phyloP scores from a whole-genome alignment of 2,888 invertebrate genomes.

The Morpho deidamia region DNA sequence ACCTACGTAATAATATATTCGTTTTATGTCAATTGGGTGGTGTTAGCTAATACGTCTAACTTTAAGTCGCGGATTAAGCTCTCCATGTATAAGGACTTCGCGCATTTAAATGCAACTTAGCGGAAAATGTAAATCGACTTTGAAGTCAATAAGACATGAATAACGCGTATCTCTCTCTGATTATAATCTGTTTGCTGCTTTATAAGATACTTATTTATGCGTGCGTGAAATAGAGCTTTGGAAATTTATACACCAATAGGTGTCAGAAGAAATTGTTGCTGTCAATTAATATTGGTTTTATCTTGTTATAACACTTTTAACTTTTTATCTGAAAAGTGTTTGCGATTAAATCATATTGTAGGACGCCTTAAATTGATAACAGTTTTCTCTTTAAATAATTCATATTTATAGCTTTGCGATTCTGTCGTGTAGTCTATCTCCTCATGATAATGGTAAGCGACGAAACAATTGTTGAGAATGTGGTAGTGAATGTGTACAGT shows the following conservation, averaged over 20 bases:
- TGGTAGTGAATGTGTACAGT: too few species aligned
- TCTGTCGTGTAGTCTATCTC: too few species aligned
- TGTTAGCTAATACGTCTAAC: too few species aligned
- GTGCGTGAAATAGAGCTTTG: slow-evolving; percentile 1
- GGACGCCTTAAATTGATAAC: too few species aligned
- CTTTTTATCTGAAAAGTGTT: too few species aligned
- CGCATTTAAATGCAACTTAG: slow-evolving; percentile 15
- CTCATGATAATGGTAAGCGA: too few species aligned
- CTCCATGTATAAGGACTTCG: neutral
- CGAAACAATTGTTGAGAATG: too few species aligned
- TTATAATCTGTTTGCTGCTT: slow-evolving; percentile 14
- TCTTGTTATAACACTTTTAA: neutral
- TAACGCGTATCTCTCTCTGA: slow-evolving; percentile 14
- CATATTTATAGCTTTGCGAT: too few species aligned
- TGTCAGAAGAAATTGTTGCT: neutral
- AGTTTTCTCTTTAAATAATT: too few species aligned
- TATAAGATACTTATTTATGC: slow-evolving; percentile 8
- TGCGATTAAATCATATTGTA: too few species aligned
- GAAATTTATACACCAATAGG: neutral
- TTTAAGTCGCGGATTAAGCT: neutral
- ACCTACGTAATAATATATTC: neutral
- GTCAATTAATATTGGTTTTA: neutral
- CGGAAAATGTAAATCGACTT: slow-evolving; percentile 23
- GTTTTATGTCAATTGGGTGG: neutral
- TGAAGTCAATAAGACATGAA: slow-evolving; percentile 20